Conservation (phyloP, 2,113 vertebrate species). For the Garra rufa region DNA sequence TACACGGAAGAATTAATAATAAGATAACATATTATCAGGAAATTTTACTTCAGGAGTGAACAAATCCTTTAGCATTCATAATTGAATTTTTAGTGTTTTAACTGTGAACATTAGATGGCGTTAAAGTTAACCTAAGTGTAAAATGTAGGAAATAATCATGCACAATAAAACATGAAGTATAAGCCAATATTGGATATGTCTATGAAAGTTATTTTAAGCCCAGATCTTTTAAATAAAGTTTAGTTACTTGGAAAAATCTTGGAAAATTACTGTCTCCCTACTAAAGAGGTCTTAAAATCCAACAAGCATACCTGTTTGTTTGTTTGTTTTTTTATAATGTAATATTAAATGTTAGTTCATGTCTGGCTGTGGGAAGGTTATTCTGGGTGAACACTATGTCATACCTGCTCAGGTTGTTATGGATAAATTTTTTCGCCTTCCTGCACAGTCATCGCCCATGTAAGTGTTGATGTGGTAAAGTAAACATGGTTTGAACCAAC, state of each 20-base stretch:
- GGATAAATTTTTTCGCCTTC: neutral
- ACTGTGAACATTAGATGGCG: neutral
- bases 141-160: neutral
- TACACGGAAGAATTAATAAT: no score
- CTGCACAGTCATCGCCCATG: neutral
- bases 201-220: neutral
- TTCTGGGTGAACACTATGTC: neutral
- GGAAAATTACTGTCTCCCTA: neutral
- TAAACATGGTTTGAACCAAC: neutral
- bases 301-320: neutral
- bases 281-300: neutral
- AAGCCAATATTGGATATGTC: neutral
- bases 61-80: no score
- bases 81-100: neutral
- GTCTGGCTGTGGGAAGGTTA: slow-evolving; percentile 11
- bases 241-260: neutral
- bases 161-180: neutral
- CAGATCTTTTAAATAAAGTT: neutral
- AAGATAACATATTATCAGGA: no score
- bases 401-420: neutral
- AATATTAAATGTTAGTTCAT: slow-evolving; percentile 1
- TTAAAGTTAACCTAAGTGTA: neutral
- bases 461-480: slow-evolving; percentile 9
- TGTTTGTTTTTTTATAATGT: neutral
- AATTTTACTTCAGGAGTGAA: no score